Evolutionary conservation across 2,888 invertebrate genomes (phyloP), one percentile per base, ranked within the genome.

Genomic region (Diploptera punctata): DNA sequence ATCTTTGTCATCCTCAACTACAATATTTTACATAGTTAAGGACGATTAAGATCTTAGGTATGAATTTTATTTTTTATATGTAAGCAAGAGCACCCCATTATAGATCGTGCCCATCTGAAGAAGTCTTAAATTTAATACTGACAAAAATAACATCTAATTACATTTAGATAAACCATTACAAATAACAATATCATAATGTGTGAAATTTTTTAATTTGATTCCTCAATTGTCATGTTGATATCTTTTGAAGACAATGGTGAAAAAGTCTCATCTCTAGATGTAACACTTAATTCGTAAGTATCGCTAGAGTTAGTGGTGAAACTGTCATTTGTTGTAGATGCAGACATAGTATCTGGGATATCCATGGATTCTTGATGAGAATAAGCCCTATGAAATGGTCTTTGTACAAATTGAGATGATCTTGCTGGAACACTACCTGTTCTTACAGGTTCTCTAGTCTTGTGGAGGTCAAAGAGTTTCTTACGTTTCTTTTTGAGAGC

Each of bases 401-500:
- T 21, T 7, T 31, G 33, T 38, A 33, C 1, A 19, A 24, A 10
- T 43, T 33, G 18, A 13, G 38, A 43, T 5, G 62, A 38, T 43
- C 24, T 10, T 16, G 2, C 3, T 21, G 62, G 24, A 31, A n/a
- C 31, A 7, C 47, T 44, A 5, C 26, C 43, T 18, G 24, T 9
- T 16, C 29, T 54, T 4, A 19, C 9, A 4, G 26, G 24, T 16
- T 44, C 47, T 47, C 24, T 44, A 24, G 1, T 43, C 29, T 65
- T 26, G 3, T 44, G 16, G n/a, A 65, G 3, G 7, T n/a, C 13
- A 24, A 65, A 65, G 16, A 65, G 21, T 26, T 24, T 65, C 65
- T 47, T 65, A n/a, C 47, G 26, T 21, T 65, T 65, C 44, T 47
- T 43, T 16, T 65, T 65, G 21, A 47, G 47, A 7, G 44, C 65